phyloP scores from a whole-genome alignment of 2,113 vertebrate species.

The Psilopsiagon aurifrons region DNA sequence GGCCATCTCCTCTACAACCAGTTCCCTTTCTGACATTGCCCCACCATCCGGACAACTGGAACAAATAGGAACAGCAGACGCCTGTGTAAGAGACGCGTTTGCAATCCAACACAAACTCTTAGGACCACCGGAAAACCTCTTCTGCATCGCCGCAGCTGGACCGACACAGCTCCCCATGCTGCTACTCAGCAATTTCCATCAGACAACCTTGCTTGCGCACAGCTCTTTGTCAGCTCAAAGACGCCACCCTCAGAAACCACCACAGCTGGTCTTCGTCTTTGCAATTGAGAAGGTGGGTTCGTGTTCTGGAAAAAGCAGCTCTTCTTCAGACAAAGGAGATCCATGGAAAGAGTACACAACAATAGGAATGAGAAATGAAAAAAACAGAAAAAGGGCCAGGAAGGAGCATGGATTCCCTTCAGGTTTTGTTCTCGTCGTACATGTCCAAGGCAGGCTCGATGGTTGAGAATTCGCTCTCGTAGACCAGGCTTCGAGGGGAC shows the following conservation, averaged over 20 bases:
- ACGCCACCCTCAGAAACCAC: conserved; percentile 62
- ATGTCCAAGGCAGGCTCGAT: conserved; percentile 90
- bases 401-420: conserved; percentile 73
- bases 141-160: conserved; percentile 42
- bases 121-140: conserved; percentile 43
- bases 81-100: conserved; percentile 4
- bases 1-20: conserved; percentile 21
- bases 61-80: conserved; percentile 28
- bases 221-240: conserved; percentile 51
- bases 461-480: conserved; percentile 91
- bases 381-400: conserved; percentile 68
- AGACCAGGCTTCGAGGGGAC: conserved; percentile 86
- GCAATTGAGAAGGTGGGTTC: conserved; percentile 65
- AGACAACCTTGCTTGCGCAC: conserved; percentile 31
- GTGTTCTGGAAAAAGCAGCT: conserved; percentile 72
- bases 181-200: conserved; percentile 48
- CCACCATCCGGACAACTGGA: not conserved
- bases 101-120: conserved; percentile 33
- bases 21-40: conserved; percentile 48
- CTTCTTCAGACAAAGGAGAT: conserved; percentile 76
- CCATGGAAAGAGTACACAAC: conserved; percentile 78
- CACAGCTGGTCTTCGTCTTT: conserved; percentile 53
- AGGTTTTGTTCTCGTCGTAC: conserved; percentile 95
- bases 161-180: conserved; percentile 57
- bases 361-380: conserved; percentile 77